These are phyloP conservation scores for Philopedon plagiatum DNA, from an alignment of 2,888 invertebrate genomes.

Conservation along the genomic window DNA sequence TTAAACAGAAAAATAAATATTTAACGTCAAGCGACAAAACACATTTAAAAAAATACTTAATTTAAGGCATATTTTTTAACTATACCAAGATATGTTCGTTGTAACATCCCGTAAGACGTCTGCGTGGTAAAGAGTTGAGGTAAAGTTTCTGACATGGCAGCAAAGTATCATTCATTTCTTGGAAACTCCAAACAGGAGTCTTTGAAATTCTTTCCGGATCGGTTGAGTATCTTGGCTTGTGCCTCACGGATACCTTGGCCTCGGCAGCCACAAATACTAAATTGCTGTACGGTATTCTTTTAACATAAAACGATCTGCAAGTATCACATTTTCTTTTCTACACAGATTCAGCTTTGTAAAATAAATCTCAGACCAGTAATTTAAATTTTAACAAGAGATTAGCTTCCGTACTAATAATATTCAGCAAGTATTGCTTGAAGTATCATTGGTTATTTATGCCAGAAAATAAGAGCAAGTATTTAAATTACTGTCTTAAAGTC, in stretches of 20 bases:
- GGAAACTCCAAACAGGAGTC: conserved; percentile 61
- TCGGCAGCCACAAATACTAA: conserved; percentile 83
- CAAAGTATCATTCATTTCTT: conserved; percentile 69
- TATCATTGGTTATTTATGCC: no score
- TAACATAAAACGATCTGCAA: conserved; percentile 77
- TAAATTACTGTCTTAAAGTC: no score
- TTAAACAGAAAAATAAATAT: conserved; percentile 55
- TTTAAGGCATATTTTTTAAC: conserved; percentile 10
- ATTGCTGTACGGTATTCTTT: conserved; percentile 84
- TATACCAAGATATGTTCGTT: conserved; percentile 82
- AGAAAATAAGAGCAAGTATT: no score
- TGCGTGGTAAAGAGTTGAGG: conserved; percentile 77
- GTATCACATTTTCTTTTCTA: conserved; percentile 11
- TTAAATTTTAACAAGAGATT: no score
- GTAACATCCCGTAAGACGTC: conserved; percentile 82
- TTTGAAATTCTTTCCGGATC: conserved; percentile 66
- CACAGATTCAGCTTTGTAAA: no score
- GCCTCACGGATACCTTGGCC: conserved; percentile 43
- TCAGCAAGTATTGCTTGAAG: no score
- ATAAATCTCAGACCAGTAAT: no score
- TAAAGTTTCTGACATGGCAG: conserved; percentile 85
- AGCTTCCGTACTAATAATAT: no score
- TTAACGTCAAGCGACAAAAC: conserved; percentile 21
- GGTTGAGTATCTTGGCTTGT: conserved; percentile 68
- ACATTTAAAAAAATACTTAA: neutral